Conservation (phyloP, 2,113 vertebrate genomes). For the Hypocryptadius cinnamomeus region DNA sequence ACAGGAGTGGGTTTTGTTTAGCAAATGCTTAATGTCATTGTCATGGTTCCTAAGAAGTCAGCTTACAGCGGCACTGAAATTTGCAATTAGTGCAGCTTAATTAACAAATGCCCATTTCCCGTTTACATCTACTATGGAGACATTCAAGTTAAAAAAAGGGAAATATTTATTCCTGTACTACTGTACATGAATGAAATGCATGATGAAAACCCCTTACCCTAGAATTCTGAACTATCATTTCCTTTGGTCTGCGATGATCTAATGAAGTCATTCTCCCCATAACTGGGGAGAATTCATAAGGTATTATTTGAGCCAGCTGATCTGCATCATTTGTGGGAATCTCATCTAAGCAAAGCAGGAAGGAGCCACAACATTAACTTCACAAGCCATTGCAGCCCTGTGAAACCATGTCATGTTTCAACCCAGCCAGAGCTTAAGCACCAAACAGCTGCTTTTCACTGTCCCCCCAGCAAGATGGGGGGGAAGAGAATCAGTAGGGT, state of each 20-base stretch:
- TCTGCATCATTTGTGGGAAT: background rate
- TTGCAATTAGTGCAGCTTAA: conserved; percentile 9
- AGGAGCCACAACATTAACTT: background rate
- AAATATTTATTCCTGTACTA: background rate
- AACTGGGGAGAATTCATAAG: background rate
- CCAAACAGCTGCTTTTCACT: background rate
- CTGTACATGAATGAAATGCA: background rate
- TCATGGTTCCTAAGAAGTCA: conserved; percentile 37
- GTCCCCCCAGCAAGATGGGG: no score
- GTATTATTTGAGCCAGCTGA: background rate
- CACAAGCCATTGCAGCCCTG: background rate
- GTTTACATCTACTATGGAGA: background rate
- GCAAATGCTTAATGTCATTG: conserved; percentile 50
- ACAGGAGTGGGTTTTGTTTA: conserved; percentile 40
- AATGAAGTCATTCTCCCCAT: background rate
- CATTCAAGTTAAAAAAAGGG: background rate
- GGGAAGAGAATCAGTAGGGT: background rate
- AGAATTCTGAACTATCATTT: background rate
- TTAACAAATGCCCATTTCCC: background rate
- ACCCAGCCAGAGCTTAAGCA: background rate
- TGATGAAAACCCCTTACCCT: background rate
- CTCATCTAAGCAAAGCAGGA: background rate
- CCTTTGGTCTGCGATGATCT: background rate
- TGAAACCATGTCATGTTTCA: background rate
- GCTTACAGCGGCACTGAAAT: background rate